Conservation (phyloP, 1,140 invertebrate genomes). For the Vanessa tameamea region DNA sequence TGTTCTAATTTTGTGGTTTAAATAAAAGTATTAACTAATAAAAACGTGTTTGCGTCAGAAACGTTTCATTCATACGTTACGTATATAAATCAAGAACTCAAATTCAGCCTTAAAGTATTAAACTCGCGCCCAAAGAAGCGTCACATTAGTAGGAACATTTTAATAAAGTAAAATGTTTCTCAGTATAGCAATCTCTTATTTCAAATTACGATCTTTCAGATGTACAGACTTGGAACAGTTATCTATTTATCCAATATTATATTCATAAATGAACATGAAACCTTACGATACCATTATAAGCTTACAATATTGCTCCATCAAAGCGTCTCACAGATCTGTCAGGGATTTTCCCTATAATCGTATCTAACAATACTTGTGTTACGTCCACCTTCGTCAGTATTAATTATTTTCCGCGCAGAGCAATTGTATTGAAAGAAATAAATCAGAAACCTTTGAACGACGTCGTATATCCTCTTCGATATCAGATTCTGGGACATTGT, state of each 20-base stretch:
- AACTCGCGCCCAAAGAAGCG: too few relatives aligned
- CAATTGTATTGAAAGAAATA: slow-evolving; percentile 37
- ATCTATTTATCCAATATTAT: slow-evolving; percentile 13
- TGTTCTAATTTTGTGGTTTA: too few relatives aligned
- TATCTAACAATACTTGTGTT: slow-evolving; percentile 24
- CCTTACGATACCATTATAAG: slow-evolving; percentile 15
- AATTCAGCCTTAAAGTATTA: too few relatives aligned
- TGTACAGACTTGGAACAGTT: not conserved
- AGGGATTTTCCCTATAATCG: slow-evolving; percentile 31
- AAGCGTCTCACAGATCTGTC: slow-evolving; percentile 9
- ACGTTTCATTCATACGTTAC: too few relatives aligned
- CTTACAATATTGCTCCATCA: slow-evolving; percentile 14
- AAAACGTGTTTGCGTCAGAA: too few relatives aligned
- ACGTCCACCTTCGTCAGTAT: slow-evolving; percentile 24
- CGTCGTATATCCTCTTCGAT: slow-evolving; percentile 21
- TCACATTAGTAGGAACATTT: too few relatives aligned
- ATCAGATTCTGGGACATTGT: slow-evolving; percentile 29
- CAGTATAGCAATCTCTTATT: not conserved
- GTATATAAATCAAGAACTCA: too few relatives aligned
- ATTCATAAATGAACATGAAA: slow-evolving; percentile 21
- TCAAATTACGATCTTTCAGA: slow-evolving; percentile 16
- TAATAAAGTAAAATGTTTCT: not conserved
- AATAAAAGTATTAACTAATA: too few relatives aligned
- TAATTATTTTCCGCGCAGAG: slow-evolving; percentile 24
- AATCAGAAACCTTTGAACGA: slow-evolving; percentile 36